A percentile compares a stretch with the other conserved stretches of the same genome.
Conservation (phyloP, 2,888 invertebrate species). For the Nineta flava region DNA sequence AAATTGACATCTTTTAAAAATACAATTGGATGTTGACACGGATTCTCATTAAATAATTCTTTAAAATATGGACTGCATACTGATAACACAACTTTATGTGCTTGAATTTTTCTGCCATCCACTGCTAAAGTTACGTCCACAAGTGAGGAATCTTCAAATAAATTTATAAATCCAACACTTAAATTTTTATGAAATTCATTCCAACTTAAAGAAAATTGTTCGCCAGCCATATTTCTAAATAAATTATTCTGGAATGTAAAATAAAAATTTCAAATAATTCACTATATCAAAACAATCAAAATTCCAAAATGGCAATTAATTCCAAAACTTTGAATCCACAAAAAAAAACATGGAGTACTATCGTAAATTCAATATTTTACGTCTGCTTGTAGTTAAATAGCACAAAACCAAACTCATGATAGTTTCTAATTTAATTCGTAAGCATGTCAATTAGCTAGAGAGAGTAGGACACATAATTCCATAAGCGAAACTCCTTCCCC, state of each 20-base stretch:
- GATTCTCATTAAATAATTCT: conserved; percentile 47
- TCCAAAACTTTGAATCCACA: no score
- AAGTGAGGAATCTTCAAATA: conserved; percentile 40
- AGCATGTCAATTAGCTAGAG: no score
- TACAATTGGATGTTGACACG: conserved; percentile 48
- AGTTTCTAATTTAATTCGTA: no score
- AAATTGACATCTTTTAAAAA: conserved; percentile 41
- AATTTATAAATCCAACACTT: conserved; percentile 44
- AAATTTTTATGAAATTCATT: conserved; percentile 57
- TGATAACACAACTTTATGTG: conserved; percentile 52
- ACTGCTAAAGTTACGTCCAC: conserved; percentile 45
- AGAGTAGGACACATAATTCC: no score
- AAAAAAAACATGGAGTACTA: no score
- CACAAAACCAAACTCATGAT: no score
- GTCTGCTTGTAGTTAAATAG: no score
- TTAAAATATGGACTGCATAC: conserved; percentile 58
- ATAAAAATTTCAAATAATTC: no score
- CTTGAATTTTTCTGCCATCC: conserved; percentile 48
- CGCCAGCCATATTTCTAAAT: conserved; percentile 30
- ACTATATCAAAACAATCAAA: background rate
- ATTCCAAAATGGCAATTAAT: no score
- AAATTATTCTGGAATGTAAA: no score
- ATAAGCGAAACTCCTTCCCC: no score
- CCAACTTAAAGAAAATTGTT: conserved; percentile 56
- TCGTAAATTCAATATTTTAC: no score